Base-by-base conservation (phyloP, 2,888 invertebrate genomes). In the Apotomis betuletana region DNA sequence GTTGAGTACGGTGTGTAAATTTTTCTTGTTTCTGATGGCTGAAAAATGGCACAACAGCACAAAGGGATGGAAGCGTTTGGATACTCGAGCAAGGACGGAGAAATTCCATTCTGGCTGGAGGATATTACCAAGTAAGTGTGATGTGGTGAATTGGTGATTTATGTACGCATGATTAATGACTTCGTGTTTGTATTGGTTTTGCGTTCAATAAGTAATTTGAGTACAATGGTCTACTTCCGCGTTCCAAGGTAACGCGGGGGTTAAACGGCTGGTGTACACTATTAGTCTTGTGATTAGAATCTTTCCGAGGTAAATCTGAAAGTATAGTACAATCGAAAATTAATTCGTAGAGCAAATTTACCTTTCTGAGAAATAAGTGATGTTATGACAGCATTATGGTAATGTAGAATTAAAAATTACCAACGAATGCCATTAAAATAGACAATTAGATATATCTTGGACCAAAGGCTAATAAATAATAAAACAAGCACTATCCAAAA, bases 41-140 rank as follows among this genome's bases (percentile, higher is more conserved):
- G 77, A 85, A 91, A 78, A 78, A 93, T 93, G 93, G 88, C 90
- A 83, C 84, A 87, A 79, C 81, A 87, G 78, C 81, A 87, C 80
- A 88, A 87, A 83, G 87, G 85, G 79, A 82, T 84, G 78, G 87
- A 87, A 83, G 87, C 86, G 79, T 82, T 84, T 79, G 88, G 87
- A 77, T 86, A 85, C 78, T 76, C 84, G 74, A 80, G 81, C 74
- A 87, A 84, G 67, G 87, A 89, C 75, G 83, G 80, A 70, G 87
- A 91, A 75, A 78, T 86, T 78, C 88, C 90, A 74, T 81, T 85
- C 72, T 92, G 92, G 92, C 88, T 92, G 74, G 89, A 92, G 83
- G 90, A 90, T 81, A 85, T 92, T 87, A 90, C 90, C 82, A 89
- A 90, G 92, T 92, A 78, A 87, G 88, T 82, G 70, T 44, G 10